phyloP scores from a whole-genome alignment of 2,888 invertebrate species.

The Ypsolopha sequella region DNA sequence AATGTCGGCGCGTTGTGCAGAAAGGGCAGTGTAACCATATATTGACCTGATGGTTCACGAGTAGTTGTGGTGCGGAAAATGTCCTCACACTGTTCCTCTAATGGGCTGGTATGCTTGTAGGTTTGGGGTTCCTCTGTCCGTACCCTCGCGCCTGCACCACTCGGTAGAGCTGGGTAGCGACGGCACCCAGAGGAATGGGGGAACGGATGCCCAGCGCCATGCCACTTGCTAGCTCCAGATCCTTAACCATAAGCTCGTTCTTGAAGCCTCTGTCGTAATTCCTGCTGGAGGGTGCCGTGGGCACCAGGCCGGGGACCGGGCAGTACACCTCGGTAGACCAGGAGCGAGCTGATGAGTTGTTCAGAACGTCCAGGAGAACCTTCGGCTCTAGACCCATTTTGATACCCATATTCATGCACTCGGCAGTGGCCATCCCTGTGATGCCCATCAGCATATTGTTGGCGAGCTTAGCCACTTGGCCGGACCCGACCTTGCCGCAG shows the following conservation, averaged over 20 bases:
- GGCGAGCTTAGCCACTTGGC: constrained; percentile 95
- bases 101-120: too few relatives aligned
- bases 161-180: constrained; percentile 92
- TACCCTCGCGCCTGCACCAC: constrained; percentile 83
- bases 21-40: too few relatives aligned
- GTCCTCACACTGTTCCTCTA: too few relatives aligned
- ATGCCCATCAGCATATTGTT: constrained; percentile 97
- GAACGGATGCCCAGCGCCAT: constrained; percentile 84
- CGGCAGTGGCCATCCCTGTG: constrained; percentile 94
- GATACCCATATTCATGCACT: constrained; percentile 95
- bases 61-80: too few relatives aligned
- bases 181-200: constrained; percentile 89
- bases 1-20: too few relatives aligned
- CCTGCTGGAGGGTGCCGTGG: constrained; percentile 89
- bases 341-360: constrained; percentile 94
- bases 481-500: constrained; percentile 91
- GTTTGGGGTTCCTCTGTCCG: constrained; percentile 89
- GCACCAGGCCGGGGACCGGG: constrained; percentile 93
- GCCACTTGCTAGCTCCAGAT: constrained; percentile 91
- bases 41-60: too few relatives aligned
- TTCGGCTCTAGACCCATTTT: constrained; percentile 91
- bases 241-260: constrained; percentile 91
- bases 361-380: constrained; percentile 88
- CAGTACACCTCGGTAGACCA: constrained; percentile 98
- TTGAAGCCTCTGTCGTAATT: constrained; percentile 90